Evolutionary conservation across 2,113 vertebrate genomes (phyloP).

Genomic region (Felis chaus): DNA sequence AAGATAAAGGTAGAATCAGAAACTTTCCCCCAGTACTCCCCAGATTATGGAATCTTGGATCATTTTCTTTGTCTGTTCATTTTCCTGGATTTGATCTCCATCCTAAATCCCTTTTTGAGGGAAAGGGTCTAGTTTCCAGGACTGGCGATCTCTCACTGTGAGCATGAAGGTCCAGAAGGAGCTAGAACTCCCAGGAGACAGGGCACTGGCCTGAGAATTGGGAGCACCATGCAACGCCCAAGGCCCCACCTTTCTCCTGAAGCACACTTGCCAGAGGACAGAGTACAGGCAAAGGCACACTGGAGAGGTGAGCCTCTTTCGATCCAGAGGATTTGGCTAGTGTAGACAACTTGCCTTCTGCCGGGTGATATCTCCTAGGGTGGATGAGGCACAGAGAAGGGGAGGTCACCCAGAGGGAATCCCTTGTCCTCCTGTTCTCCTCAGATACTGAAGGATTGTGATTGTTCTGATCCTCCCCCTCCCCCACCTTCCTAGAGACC

Average conservation of each 20-base stretch:
- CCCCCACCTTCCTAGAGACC: not conserved
- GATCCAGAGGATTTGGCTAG: not conserved
- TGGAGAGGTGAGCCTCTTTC: not conserved
- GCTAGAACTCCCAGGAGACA: not conserved
- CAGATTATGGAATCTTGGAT: not conserved
- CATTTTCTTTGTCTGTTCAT: not conserved
- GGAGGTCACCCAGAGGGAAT: no score
- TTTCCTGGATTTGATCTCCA: not conserved
- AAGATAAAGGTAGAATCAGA: not conserved
- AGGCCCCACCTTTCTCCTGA: not conserved
- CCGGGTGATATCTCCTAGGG: accelerated
- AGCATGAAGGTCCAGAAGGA: not conserved
- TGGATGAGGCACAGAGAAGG: not conserved
- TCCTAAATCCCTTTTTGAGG: constrained; percentile 11
- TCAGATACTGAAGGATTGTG: not conserved
- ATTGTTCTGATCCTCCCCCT: not conserved
- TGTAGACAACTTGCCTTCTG: no score
- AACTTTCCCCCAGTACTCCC: not conserved
- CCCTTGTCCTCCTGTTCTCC: not conserved
- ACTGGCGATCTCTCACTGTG: not conserved
- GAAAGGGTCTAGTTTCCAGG: not conserved
- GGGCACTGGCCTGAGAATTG: not conserved
- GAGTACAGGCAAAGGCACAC: not conserved
- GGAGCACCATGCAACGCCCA: accelerated
- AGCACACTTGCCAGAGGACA: not conserved